These are phyloP conservation scores for Chymomyza fuscimana DNA, from an alignment of 2,888 invertebrate genomes.

Conservation along the genomic window DNA sequence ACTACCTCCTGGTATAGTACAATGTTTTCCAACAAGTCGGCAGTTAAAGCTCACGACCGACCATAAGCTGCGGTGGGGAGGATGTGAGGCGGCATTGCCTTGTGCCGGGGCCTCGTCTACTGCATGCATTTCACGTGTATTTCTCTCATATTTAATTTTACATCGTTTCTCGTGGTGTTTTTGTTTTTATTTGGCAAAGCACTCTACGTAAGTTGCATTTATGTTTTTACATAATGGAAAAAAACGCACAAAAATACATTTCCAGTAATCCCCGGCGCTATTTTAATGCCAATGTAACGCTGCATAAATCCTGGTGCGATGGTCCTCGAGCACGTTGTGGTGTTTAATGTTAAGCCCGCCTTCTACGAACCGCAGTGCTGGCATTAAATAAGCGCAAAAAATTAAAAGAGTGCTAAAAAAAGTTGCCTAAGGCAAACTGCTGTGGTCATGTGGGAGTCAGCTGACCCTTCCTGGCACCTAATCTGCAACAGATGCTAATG, in stretches of 20 bases:
- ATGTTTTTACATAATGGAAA: slow-evolving; percentile 56
- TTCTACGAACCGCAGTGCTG: slow-evolving; percentile 15
- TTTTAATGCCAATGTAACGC: slow-evolving; percentile 66
- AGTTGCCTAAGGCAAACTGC: background rate
- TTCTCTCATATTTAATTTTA: slow-evolving; percentile 42
- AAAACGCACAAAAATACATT: slow-evolving; percentile 25
- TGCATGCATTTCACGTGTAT: slow-evolving; percentile 39
- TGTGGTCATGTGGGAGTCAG: slow-evolving; percentile 5
- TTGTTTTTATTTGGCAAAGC: slow-evolving; percentile 32
- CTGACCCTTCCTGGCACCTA: slow-evolving; percentile 29
- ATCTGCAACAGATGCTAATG: slow-evolving; percentile 29
- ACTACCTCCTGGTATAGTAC: slow-evolving; percentile 4
- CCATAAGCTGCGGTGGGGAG: slow-evolving; percentile 7
- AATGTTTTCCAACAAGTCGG: slow-evolving; percentile 10
- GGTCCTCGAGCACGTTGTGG: slow-evolving; percentile 61
- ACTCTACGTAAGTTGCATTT: slow-evolving; percentile 63
- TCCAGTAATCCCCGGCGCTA: slow-evolving; percentile 43
- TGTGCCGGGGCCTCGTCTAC: background rate
- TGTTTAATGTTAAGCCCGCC: slow-evolving; percentile 53
- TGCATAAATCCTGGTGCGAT: slow-evolving; percentile 60
- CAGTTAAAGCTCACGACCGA: slow-evolving; percentile 18
- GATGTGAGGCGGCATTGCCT: background rate
- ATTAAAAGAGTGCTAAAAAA: slow-evolving; percentile 31
- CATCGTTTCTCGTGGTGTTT: slow-evolving; percentile 29
- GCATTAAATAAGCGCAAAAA: slow-evolving; percentile 36